Conservation (phyloP, 2,888 invertebrate species). For the Gandaritis pyraliata region DNA sequence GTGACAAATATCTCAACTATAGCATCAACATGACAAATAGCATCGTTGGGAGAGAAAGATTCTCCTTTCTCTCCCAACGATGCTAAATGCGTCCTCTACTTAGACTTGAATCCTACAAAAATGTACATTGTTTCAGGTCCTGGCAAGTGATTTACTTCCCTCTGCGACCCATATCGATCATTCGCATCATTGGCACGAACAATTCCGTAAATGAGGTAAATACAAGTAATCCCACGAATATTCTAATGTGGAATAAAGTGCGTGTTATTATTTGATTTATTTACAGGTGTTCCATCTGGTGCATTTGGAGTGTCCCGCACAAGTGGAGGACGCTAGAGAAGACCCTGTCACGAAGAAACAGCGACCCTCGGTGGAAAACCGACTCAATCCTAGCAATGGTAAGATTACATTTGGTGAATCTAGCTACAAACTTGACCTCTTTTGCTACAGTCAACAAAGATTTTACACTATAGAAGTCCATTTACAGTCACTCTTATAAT, state of each 20-base stretch:
- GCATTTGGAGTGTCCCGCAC: constrained; percentile 98
- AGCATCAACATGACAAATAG: too few relatives aligned
- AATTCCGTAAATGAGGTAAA: constrained; percentile 98
- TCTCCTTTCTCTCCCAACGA: too few relatives aligned
- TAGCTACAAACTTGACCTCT: too few relatives aligned
- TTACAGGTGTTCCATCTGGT: constrained; percentile 97
- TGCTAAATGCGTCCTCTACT: too few relatives aligned
- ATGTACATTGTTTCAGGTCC: constrained; percentile 83
- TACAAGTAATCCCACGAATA: background rate
- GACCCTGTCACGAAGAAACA: constrained; percentile 67
- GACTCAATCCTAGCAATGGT: constrained; percentile 50
- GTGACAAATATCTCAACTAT: too few relatives aligned
- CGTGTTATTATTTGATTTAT: background rate
- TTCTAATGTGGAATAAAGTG: too few relatives aligned
- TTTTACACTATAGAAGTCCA: too few relatives aligned
- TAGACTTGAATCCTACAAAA: background rate
- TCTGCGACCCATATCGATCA: constrained; percentile 94
- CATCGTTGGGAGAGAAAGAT: too few relatives aligned
- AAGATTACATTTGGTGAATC: constrained; percentile 2
- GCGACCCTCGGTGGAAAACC: constrained; percentile 52
- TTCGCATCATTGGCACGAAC: constrained; percentile 97
- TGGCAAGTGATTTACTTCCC: constrained; percentile 97
- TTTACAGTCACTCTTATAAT: too few relatives aligned
- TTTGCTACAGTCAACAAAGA: too few relatives aligned
- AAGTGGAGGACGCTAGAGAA: constrained; percentile 75